Base-by-base conservation (phyloP, 2,797 vertebrate species). In the Sylvia borin region DNA sequence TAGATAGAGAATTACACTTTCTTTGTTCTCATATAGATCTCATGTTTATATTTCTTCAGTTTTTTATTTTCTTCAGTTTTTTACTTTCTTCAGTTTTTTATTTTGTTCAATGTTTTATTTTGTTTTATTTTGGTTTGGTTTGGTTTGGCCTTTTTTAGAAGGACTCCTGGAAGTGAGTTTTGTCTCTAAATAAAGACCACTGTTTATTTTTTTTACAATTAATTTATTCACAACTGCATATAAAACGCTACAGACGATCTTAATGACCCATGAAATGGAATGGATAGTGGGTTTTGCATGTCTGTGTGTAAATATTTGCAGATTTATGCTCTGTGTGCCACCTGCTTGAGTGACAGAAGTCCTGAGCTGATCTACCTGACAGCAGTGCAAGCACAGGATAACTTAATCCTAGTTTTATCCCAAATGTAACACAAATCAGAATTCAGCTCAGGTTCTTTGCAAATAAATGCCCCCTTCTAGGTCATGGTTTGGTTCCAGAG, bases 31-130 rank as follows among this genome's bases (percentile, higher is more conserved):
- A 3, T 16, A 16, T 6, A 8, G 31, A 17, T 43, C 38, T 38
- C 70, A 8, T 0, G 1, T 10, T 34, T 47, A 3, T 0, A 0
- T 61, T 62, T n/a, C 42, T 27, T 74, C 36, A 36, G 8, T n/a
- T 73, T 57, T 74, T 48, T 3, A 11, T 34, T 73, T 84, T 34
- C 36, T 36, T 36, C 36, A 36, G 5, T 65, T 38, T 4, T 36
- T 36, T 36, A n/a, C n/a, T n/a, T n/a, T n/a, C n/a, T n/a, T n/a
- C n/a, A n/a, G n/a, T 31, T 15, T 7, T 10, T 36, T 14, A 4
- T 7, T 45, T 38, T 15, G 24, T 53, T 24, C 21, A 36, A 8
- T 34, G 67, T 60, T 73, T 47, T 3, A 19, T n/a, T 72, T 72
- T 40, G 5, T 64, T 45, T 4, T 50, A 14, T 14, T 40, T 40